These are phyloP conservation scores for Petrolisthes cinctipes DNA, from an alignment of 2,888 invertebrate genomes.

Conservation along the genomic window DNA sequence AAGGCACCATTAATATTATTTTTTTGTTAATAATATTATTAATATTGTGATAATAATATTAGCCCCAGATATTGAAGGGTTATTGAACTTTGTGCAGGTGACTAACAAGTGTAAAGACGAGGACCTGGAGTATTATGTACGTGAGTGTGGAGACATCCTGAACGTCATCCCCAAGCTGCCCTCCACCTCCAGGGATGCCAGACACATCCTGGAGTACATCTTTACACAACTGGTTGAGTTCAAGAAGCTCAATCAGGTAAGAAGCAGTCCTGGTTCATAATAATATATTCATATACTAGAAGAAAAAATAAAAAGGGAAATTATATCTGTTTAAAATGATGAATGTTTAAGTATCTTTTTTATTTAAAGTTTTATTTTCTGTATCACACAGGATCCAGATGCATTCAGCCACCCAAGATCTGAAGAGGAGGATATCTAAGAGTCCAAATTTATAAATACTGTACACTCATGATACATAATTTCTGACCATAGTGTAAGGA, in stretches of 20 bases:
- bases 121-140: conserved; percentile 90
- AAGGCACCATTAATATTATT: not conserved
- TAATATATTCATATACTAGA: not conserved
- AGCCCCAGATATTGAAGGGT: too few species aligned
- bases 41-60: not conserved
- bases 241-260: conserved; percentile 76
- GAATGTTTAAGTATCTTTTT: not conserved
- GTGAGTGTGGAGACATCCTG: conserved; percentile 88
- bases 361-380: not conserved
- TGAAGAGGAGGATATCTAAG: conserved; percentile 15
- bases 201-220: conserved; percentile 81
- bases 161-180: conserved; percentile 71
- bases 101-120: conserved; percentile 86
- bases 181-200: conserved; percentile 70
- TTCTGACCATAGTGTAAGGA: not conserved
- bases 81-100: conserved; percentile 69
- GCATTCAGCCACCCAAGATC: conserved; percentile 47
- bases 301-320: not conserved
- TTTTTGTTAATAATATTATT: not conserved
- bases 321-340: not conserved
- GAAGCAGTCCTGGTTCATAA: not conserved
- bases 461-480: not conserved
- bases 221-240: conserved; percentile 85
- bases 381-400: conserved; percentile 43
- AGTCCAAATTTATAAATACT: not conserved